Percentiles rank a stretch among this genome's conserved stretches.
Evolutionary conservation across 2,888 invertebrate species (phyloP).

Genomic region (Drosophila dives): DNA sequence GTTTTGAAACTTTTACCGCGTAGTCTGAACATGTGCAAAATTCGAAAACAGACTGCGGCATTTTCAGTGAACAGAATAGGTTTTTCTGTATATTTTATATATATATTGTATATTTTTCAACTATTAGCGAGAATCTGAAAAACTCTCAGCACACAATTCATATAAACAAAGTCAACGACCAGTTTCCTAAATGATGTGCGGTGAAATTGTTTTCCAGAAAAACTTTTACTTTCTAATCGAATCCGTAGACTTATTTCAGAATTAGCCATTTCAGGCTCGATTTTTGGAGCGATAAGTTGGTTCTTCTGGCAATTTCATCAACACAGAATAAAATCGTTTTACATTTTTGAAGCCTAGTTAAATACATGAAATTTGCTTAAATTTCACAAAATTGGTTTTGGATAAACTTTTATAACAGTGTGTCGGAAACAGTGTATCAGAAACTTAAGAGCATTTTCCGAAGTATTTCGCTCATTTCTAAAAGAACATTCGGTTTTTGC

Average conservation of each 20-base stretch:
- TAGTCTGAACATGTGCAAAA: constrained; percentile 71
- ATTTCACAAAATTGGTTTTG: background rate
- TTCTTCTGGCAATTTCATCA: background rate
- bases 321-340: background rate
- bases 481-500: constrained; percentile 9
- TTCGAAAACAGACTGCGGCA: constrained; percentile 77
- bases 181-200: constrained; percentile 1
- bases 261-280: background rate
- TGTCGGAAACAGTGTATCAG: background rate
- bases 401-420: background rate
- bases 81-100: constrained; percentile 26
- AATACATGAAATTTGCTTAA: background rate
- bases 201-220: too few species aligned
- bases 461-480: constrained; percentile 14
- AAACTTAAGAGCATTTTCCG: constrained; percentile 4
- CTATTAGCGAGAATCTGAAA: background rate
- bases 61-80: constrained; percentile 23
- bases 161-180: constrained; percentile 17
- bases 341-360: background rate
- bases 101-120: constrained; percentile 9
- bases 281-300: background rate
- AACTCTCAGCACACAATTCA: constrained; percentile 4
- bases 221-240: constrained; percentile 4
- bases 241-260: background rate
- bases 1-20: constrained; percentile 50